A percentile compares a stretch with the other conserved stretches of the same genome.
Conservation (phyloP, 2,888 invertebrate genomes). For the Hydriomena furcata region DNA sequence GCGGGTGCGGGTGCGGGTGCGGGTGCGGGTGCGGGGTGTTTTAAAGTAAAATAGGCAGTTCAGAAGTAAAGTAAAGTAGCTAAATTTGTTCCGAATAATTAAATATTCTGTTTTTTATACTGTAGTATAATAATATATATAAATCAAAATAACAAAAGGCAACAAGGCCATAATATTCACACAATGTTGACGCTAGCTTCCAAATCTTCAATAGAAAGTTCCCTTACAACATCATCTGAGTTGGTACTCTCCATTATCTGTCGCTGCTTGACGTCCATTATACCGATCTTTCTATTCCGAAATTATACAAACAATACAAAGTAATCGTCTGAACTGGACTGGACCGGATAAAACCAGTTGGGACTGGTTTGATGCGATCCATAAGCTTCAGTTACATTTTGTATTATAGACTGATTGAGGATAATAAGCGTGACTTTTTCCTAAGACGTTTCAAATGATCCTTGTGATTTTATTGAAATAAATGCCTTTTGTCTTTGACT, state of each 20-base stretch:
- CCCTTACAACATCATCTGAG: constrained; percentile 2
- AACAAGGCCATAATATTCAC: not conserved
- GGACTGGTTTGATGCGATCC: not conserved
- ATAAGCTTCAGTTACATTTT: constrained; percentile 6
- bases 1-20: too few relatives aligned
- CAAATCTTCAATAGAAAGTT: constrained; percentile 8
- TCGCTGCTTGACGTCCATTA: constrained; percentile 19
- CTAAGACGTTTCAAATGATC: too few relatives aligned
- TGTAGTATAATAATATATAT: too few relatives aligned
- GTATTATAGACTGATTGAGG: constrained; percentile 10
- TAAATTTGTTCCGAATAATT: too few relatives aligned
- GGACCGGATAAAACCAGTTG: constrained; percentile 2
- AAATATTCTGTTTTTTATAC: too few relatives aligned
- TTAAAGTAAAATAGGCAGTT: too few relatives aligned
- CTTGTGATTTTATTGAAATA: too few relatives aligned
- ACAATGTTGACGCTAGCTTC: constrained; percentile 7
- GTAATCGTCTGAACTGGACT: constrained; percentile 3
- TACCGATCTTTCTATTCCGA: constrained; percentile 9
- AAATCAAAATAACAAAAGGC: not conserved
- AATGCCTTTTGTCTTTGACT: too few relatives aligned
- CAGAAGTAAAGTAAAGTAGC: too few relatives aligned
- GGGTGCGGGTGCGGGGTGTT: too few relatives aligned
- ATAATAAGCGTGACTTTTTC: constrained; percentile 13
- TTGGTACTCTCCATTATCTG: constrained; percentile 6
- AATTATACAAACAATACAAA: constrained; percentile 10